phyloP scores from a whole-genome alignment of 2,113 vertebrate species.

The Empidonax traillii region DNA sequence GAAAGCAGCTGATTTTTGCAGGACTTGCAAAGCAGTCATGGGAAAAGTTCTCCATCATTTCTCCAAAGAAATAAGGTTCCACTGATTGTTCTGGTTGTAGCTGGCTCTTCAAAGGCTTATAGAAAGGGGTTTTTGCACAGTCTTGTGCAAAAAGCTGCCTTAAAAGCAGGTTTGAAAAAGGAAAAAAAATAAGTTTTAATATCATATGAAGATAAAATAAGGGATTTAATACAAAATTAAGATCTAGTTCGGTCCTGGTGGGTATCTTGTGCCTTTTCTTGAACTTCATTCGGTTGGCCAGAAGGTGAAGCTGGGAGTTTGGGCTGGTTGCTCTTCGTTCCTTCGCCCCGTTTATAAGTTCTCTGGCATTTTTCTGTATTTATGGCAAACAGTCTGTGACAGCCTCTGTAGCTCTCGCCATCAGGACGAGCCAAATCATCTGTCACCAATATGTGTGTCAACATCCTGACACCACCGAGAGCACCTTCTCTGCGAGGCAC shows the following conservation, averaged over 20 bases:
- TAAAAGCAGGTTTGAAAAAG: background rate
- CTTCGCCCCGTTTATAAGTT: background rate
- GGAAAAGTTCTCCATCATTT: background rate
- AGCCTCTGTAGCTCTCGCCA: background rate
- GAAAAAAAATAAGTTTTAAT: background rate
- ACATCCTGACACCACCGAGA: background rate
- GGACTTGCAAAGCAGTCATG: background rate
- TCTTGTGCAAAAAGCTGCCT: background rate
- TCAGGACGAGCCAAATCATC: background rate
- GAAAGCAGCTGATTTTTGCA: background rate
- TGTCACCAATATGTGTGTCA: background rate
- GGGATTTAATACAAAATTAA: background rate
- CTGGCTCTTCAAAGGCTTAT: background rate
- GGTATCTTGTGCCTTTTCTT: background rate
- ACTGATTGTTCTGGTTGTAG: background rate
- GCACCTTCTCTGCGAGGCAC: background rate
- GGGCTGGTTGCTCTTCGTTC: background rate
- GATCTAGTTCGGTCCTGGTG: background rate
- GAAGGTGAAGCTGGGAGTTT: background rate
- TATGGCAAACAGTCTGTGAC: background rate
- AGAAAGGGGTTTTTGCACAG: background rate
- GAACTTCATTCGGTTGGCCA: background rate
- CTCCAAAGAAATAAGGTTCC: background rate
- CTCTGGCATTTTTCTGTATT: slow-evolving; percentile 21
- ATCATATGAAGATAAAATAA: background rate